These are phyloP conservation scores for Diadegma fenestrale DNA, from an alignment of 2,888 invertebrate genomes.

Conservation along the genomic window DNA sequence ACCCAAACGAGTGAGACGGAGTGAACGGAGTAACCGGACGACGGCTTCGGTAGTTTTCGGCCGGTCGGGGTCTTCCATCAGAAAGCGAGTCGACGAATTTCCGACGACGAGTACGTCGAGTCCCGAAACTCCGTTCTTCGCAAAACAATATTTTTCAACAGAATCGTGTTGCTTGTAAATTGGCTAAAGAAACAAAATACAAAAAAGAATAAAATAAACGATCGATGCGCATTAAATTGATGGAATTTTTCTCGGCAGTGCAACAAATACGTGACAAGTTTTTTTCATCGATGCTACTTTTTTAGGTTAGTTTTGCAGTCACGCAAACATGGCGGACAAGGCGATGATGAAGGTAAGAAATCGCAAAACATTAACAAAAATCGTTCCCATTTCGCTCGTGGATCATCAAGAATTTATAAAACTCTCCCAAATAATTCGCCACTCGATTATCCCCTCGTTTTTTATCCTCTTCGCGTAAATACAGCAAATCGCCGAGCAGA, in stretches of 20 bases:
- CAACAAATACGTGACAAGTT: not conserved
- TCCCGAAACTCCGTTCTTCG: not conserved
- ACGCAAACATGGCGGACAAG: constrained; percentile 81
- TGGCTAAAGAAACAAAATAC: not conserved
- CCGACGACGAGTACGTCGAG: too few species aligned
- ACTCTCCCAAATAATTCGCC: not conserved
- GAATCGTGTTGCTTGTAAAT: not conserved
- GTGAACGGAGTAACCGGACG: too few species aligned
- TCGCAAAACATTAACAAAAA: not conserved
- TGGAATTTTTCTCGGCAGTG: not conserved
- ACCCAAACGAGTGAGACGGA: too few species aligned
- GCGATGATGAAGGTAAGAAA: constrained; percentile 82
- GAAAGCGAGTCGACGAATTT: too few species aligned
- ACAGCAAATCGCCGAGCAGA: constrained; percentile 89
- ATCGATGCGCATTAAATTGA: not conserved
- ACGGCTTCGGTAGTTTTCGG: too few species aligned
- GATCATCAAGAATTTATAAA: not conserved
- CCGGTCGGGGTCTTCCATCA: too few species aligned
- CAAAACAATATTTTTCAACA: not conserved
- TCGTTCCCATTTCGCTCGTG: constrained; percentile 9
- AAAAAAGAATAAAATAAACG: not conserved
- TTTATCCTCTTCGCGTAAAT: constrained; percentile 40
- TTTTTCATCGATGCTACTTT: constrained; percentile 33
- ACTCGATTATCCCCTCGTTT: constrained; percentile 13
- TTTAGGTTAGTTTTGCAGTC: constrained; percentile 69